Percentiles rank a stretch among this genome's conserved stretches.
Evolutionary conservation across 2,797 vertebrate species (phyloP).

Genomic region (Pitangus sulphuratus): DNA sequence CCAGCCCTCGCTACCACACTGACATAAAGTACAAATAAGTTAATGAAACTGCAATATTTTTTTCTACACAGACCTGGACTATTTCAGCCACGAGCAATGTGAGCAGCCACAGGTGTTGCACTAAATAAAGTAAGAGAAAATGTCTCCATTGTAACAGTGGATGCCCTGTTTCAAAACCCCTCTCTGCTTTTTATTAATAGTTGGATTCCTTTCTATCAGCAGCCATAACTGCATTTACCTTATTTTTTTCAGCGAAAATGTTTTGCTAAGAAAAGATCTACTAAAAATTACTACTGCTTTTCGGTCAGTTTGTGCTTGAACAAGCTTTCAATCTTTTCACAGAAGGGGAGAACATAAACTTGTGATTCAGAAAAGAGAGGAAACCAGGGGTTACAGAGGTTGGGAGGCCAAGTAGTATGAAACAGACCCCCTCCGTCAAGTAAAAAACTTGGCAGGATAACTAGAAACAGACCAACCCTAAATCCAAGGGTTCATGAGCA

Average conservation of each 20-base stretch:
- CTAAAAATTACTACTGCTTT: conserved; percentile 82
- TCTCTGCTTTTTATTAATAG: conserved; percentile 87
- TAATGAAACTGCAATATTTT: conserved; percentile 75
- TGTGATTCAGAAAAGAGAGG: conserved; percentile 83
- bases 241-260: conserved; percentile 78
- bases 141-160: conserved; percentile 84
- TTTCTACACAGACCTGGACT: conserved; percentile 76
- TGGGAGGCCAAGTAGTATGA: conserved; percentile 84
- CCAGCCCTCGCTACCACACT: not conserved
- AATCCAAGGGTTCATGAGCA: conserved; percentile 82
- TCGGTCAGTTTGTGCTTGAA: conserved; percentile 79
- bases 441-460: conserved; percentile 85
- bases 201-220: conserved; percentile 84
- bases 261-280: conserved; percentile 83
- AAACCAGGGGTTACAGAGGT: conserved; percentile 87
- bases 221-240: conserved; percentile 76
- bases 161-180: conserved; percentile 80
- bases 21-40: conserved; percentile 76
- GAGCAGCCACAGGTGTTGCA: conserved; percentile 83
- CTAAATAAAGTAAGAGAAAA: conserved; percentile 86
- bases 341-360: conserved; percentile 84
- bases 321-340: conserved; percentile 83
- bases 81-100: conserved; percentile 79
- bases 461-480: conserved; percentile 86
- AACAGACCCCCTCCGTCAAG: conserved; percentile 85